phyloP scores from a whole-genome alignment of 2,113 vertebrate species.

The Arothron firmamentum region DNA sequence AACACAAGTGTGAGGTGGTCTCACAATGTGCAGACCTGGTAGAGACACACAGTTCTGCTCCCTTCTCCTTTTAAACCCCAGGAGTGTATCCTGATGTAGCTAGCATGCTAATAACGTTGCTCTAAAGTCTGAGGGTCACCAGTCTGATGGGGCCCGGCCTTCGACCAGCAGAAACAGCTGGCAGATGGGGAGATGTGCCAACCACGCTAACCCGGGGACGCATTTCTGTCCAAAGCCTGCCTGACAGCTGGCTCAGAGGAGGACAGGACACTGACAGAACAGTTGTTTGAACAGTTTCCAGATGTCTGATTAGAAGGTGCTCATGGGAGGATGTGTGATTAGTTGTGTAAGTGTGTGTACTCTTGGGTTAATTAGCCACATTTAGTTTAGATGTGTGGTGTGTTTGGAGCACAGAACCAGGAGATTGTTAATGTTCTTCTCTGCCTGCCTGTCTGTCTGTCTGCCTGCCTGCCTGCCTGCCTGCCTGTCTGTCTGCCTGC shows the following conservation, averaged over 20 bases:
- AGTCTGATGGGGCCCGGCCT: conserved; percentile 50
- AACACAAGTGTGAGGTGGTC: too few relatives aligned
- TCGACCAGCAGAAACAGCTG: conserved; percentile 59
- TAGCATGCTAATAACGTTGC: too few relatives aligned
- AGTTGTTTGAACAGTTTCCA: conserved; percentile 60
- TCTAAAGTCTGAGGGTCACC: conserved; percentile 39
- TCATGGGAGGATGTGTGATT: conserved; percentile 52
- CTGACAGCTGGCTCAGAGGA: conserved; percentile 23
- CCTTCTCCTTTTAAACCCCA: too few relatives aligned
- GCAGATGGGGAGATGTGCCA: conserved; percentile 23
- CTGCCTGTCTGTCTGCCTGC: too few relatives aligned
- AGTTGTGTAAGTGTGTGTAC: conserved; percentile 24
- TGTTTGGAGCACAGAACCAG: background rate
- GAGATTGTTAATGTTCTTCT: background rate
- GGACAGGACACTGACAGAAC: background rate
- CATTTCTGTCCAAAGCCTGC: conserved; percentile 45
- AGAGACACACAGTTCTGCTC: too few relatives aligned
- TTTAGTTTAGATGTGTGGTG: conserved; percentile 4
- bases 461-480: background rate
- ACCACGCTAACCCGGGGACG: conserved; percentile 56
- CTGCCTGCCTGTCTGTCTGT: background rate
- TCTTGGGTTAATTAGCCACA: conserved; percentile 21
- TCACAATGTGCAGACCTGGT: too few relatives aligned
- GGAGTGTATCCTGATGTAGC: too few relatives aligned
- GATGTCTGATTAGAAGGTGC: conserved; percentile 75